A percentile compares a stretch with the other conserved stretches of the same genome.
phyloP scores from a whole-genome alignment of 2,797 vertebrate species.

The Notamacropus eugenii region DNA sequence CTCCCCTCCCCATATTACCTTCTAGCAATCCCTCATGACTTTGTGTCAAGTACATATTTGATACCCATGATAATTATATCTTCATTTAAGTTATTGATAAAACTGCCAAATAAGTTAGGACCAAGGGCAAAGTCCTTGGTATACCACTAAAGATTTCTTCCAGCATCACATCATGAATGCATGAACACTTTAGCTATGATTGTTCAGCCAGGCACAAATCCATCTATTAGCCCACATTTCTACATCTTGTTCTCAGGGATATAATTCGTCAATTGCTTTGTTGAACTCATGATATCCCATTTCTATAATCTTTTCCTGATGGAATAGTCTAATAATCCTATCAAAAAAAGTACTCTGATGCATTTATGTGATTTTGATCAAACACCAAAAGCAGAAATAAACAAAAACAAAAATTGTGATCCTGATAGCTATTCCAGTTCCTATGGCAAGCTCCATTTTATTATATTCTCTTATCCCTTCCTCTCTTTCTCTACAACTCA shows the following conservation, averaged over 20 bases:
- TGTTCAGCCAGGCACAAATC: not conserved
- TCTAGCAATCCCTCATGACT: not conserved
- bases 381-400: not conserved
- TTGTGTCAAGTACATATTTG: not conserved
- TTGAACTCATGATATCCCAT: not conserved
- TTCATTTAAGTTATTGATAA: slow-evolving; percentile 25
- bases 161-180: not conserved
- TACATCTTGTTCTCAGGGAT: not conserved
- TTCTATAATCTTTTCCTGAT: not conserved
- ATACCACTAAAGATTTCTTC: not conserved
- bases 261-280: not conserved
- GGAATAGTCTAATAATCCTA: not conserved
- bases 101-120: not conserved
- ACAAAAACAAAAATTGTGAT: not conserved
- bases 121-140: not conserved
- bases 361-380: not conserved
- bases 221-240: not conserved
- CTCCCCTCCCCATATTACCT: not conserved
- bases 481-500: not conserved
- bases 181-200: not conserved
- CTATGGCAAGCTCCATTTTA: not conserved
- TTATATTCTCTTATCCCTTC: not conserved
- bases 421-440: not conserved
- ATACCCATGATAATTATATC: not conserved
- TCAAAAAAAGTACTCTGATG: not conserved